Percentiles rank a stretch among this genome's conserved stretches.
phyloP scores from a whole-genome alignment of 2,797 vertebrate species.

The Sebastes itinus region DNA sequence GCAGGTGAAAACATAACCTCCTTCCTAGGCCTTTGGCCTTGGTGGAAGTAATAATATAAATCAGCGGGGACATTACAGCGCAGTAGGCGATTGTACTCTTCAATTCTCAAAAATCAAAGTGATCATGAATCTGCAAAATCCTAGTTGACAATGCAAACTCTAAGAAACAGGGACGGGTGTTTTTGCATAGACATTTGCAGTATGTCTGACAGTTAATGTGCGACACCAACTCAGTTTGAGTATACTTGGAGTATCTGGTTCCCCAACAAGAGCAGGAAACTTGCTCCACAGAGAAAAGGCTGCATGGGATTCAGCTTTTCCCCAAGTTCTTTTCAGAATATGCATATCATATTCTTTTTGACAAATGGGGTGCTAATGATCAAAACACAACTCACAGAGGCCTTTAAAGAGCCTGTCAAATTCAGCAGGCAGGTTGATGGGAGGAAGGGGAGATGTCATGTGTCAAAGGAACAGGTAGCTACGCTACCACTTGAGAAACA shows the following conservation, averaged over 20 bases:
- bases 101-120: neutral
- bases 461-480: conserved; percentile 46
- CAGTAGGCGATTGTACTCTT: neutral
- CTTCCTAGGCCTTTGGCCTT: too few relatives aligned
- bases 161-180: neutral
- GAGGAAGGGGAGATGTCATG: conserved; percentile 41
- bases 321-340: neutral
- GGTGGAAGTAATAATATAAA: neutral
- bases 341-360: conserved; percentile 41
- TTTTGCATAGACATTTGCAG: neutral
- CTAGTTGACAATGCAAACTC: neutral
- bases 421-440: conserved; percentile 31
- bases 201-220: neutral
- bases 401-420: conserved; percentile 49
- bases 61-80: neutral
- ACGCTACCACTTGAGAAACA: conserved; percentile 5
- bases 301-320: conserved; percentile 1
- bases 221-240: neutral
- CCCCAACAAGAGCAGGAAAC: neutral
- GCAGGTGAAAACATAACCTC: too few relatives aligned
- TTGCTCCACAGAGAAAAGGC: neutral
- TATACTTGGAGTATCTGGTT: neutral
- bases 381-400: conserved; percentile 33
- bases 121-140: neutral
- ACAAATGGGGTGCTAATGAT: conserved; percentile 50